Conservation (phyloP, 2,888 invertebrate genomes). For the Trachelus stipa region DNA sequence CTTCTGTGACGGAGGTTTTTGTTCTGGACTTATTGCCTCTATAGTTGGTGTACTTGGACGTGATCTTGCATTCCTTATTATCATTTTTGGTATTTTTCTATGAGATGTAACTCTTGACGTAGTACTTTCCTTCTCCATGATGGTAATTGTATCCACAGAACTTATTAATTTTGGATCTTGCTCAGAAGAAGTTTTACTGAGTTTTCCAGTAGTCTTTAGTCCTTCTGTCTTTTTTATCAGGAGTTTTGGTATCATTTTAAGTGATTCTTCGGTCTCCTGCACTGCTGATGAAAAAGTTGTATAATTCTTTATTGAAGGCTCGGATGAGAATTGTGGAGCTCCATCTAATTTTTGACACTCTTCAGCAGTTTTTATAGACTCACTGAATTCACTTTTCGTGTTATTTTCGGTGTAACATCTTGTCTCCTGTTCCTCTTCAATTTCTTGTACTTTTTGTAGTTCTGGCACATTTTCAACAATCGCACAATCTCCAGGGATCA, state of each 20-base stretch:
- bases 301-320: neutral
- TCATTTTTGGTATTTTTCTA: constrained; percentile 62
- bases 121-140: neutral
- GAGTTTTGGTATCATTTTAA: constrained; percentile 48
- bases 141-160: constrained; percentile 30
- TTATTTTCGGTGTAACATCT: neutral
- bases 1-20: constrained; percentile 27
- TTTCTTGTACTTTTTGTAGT: neutral
- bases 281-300: constrained; percentile 6
- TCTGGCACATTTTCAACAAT: neutral
- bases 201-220: neutral
- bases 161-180: constrained; percentile 28
- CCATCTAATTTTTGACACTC: constrained; percentile 3
- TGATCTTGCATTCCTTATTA: constrained; percentile 58
- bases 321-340: neutral
- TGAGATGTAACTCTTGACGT: constrained; percentile 34
- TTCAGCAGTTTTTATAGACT: neutral
- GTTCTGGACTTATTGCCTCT: constrained; percentile 39
- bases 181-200: neutral
- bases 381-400: neutral
- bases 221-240: constrained; percentile 52
- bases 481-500: neutral
- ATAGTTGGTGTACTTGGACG: constrained; percentile 58
- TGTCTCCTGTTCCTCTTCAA: neutral
- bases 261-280: constrained; percentile 19